A percentile compares a stretch with the other conserved stretches of the same genome.
phyloP scores from a whole-genome alignment of 2,113 vertebrate genomes.

The Megaptera novaeangliae region DNA sequence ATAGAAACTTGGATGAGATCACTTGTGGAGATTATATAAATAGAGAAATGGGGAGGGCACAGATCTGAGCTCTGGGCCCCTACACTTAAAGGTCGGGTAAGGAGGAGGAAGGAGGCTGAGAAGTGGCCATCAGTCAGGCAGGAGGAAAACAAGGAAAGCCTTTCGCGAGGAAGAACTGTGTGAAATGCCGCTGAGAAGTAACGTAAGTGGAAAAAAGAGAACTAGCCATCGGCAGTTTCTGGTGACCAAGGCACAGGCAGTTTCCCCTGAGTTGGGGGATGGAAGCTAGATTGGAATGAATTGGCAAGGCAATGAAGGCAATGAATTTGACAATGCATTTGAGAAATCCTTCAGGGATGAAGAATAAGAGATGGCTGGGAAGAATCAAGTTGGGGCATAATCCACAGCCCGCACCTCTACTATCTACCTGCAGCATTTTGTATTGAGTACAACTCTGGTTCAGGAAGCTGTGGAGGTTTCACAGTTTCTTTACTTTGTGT shows the following conservation, averaged over 20 bases:
- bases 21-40: not conserved
- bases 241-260: not conserved
- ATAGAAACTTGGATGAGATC: not conserved
- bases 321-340: not conserved
- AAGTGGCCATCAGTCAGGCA: not conserved
- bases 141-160: not conserved
- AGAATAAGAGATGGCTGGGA: not conserved
- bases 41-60: not conserved
- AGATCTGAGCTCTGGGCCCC: not conserved
- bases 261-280: too few species aligned
- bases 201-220: not conserved
- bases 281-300: not conserved
- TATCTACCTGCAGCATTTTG: not conserved
- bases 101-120: not conserved
- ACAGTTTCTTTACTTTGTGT: not conserved
- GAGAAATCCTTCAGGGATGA: not conserved
- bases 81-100: not conserved
- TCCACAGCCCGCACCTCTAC: not conserved
- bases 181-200: not conserved
- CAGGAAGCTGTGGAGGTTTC: not conserved
- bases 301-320: not conserved
- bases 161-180: not conserved
- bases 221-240: not conserved
- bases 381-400: not conserved
- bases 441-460: not conserved